These are phyloP conservation scores for Dasysyrphus tricinctus DNA, from an alignment of 2,888 invertebrate genomes.

Conservation along the genomic window DNA sequence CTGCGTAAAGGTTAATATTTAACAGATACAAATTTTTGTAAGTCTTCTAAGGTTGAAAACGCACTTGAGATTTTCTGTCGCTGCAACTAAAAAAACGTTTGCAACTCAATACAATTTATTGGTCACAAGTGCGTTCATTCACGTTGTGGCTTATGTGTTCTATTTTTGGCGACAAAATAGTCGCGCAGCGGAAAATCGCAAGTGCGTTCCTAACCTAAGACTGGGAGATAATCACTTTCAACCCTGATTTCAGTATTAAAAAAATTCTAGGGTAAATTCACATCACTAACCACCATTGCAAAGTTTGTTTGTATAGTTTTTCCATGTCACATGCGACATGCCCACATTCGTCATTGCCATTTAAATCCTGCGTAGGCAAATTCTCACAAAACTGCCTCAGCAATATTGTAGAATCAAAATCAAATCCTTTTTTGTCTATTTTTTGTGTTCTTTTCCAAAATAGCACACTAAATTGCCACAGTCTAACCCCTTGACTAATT, in stretches of 20 bases:
- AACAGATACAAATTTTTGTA: too few species aligned
- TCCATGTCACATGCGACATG: not conserved
- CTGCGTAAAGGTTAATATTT: too few species aligned
- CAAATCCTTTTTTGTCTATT: constrained; percentile 56
- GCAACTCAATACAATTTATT: too few species aligned
- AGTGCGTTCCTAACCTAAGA: too few species aligned
- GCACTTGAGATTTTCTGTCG: too few species aligned
- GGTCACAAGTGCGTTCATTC: too few species aligned
- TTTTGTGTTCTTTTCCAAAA: constrained; percentile 45
- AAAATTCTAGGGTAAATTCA: constrained; percentile 29
- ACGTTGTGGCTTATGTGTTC: too few species aligned
- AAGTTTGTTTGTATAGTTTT: not conserved
- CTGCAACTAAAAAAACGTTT: too few species aligned
- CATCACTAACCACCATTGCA: not conserved
- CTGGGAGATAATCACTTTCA: too few species aligned
- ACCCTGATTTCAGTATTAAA: not conserved
- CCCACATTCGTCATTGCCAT: constrained; percentile 64
- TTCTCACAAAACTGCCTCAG: constrained; percentile 67
- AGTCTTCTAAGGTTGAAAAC: too few species aligned
- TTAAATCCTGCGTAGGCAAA: constrained; percentile 72
- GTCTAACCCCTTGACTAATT: constrained; percentile 34
- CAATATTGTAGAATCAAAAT: constrained; percentile 68
- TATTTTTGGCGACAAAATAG: too few species aligned
- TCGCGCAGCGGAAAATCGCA: too few species aligned
- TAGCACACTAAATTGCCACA: constrained; percentile 57